These are phyloP conservation scores for Mormyrus hasselquistii DNA, from an alignment of 2,797 vertebrate genomes.

Conservation along the genomic window DNA sequence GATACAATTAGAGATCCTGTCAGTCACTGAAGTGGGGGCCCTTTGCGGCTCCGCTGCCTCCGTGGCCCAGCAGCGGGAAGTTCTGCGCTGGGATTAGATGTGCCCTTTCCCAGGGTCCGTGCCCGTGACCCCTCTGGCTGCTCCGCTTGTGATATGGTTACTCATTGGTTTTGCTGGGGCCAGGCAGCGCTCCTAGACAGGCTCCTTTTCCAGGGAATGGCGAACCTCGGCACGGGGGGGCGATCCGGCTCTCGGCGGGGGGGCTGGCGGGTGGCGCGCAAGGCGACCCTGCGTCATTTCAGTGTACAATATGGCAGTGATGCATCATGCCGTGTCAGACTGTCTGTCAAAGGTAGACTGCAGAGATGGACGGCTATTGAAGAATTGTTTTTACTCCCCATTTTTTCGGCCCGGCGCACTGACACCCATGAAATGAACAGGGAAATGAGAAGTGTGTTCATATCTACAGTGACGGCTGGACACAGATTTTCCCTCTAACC, in stretches of 20 bases:
- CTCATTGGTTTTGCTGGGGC: conserved; percentile 22
- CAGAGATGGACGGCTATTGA: not conserved
- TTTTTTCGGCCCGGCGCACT: not conserved
- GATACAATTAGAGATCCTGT: conserved; percentile 99
- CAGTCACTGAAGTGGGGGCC: conserved; percentile 81
- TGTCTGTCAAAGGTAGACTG: not conserved
- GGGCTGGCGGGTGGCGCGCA: not conserved
- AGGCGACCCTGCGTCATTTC: conserved; percentile 15
- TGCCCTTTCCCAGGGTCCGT: conserved; percentile 70
- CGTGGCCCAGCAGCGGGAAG: conserved; percentile 57
- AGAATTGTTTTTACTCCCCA: not conserved
- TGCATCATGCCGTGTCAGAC: conserved; percentile 13
- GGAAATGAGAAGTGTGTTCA: not conserved
- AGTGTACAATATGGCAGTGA: conserved; percentile 25
- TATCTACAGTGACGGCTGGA: not conserved
- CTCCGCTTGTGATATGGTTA: conserved; percentile 51
- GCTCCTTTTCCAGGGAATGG: conserved; percentile 31
- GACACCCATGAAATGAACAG: not conserved
- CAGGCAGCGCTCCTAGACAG: not conserved
- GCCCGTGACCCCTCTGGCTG: conserved; percentile 60
- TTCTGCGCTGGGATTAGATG: conserved; percentile 59
- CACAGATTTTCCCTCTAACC: not conserved
- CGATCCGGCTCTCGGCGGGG: not conserved
- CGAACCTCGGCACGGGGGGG: conserved; percentile 38
- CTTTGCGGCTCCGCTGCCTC: conserved; percentile 76